Conservation (phyloP, 2,797 vertebrate genomes). For the Thripadectes ignobilis region DNA sequence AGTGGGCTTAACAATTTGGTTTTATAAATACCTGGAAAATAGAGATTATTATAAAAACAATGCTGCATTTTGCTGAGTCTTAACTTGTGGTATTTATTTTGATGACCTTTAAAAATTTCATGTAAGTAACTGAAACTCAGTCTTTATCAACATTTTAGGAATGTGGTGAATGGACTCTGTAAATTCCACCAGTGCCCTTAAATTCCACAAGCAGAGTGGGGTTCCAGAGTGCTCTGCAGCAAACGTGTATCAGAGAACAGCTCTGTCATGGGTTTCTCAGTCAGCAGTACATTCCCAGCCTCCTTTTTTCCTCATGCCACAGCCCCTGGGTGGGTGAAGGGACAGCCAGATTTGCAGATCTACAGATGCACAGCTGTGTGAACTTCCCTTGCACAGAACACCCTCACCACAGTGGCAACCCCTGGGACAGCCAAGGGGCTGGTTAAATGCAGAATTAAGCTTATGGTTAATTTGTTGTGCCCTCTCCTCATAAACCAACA, state of each 20-base stretch:
- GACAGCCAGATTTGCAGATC: too few relatives aligned
- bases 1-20: background rate
- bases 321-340: background rate
- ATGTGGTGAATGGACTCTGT: background rate
- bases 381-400: background rate
- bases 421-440: background rate
- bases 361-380: background rate
- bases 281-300: background rate
- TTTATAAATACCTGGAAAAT: background rate
- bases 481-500: background rate
- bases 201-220: background rate
- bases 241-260: background rate
- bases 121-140: background rate
- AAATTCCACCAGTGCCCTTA: constrained; percentile 9
- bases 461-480: background rate
- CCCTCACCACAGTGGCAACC: background rate
- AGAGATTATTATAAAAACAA: background rate
- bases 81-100: background rate
- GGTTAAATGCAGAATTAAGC: background rate
- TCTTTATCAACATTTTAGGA: constrained; percentile 11
- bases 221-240: background rate
- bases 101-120: background rate
- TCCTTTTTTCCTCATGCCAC: background rate
- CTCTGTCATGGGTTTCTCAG: background rate
- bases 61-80: background rate